Conservation (phyloP, 2,797 vertebrate genomes). For the Acanthornis magna region DNA sequence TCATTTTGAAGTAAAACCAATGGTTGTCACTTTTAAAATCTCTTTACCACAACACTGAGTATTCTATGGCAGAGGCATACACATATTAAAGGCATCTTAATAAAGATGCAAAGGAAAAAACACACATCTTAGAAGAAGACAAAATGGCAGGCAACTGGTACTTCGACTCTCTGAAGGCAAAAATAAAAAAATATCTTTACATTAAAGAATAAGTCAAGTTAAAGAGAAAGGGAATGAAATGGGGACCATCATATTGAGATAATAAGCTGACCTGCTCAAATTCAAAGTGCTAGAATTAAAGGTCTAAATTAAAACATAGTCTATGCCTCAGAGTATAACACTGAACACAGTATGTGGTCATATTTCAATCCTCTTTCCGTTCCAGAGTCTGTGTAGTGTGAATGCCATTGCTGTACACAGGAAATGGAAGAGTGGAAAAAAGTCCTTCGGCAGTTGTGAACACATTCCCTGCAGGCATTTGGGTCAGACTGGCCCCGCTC, state of each 20-base stretch:
- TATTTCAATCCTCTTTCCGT: conserved; percentile 95
- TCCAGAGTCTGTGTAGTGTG: conserved; percentile 96
- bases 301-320: conserved; percentile 85
- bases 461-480: conserved; percentile 93
- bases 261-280: conserved; percentile 91
- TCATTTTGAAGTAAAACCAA: conserved; percentile 80
- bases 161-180: conserved; percentile 88
- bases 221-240: conserved; percentile 80
- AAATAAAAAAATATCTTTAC: conserved; percentile 87
- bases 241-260: conserved; percentile 82
- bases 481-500: conserved; percentile 86
- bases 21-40: conserved; percentile 84
- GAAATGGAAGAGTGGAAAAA: conserved; percentile 98
- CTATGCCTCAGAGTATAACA: conserved; percentile 84
- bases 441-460: conserved; percentile 98
- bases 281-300: conserved; percentile 98
- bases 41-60: conserved; percentile 87
- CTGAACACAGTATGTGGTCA: conserved; percentile 89
- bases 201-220: conserved; percentile 86
- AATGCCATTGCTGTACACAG: conserved; percentile 98
- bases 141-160: conserved; percentile 86
- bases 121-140: conserved; percentile 83
- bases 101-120: conserved; percentile 88
- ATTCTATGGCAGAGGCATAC: conserved; percentile 86
- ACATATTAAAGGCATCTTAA: conserved; percentile 88